Evolutionary conservation across 2,888 invertebrate species (phyloP).

Genomic region (Torymus auratus): DNA sequence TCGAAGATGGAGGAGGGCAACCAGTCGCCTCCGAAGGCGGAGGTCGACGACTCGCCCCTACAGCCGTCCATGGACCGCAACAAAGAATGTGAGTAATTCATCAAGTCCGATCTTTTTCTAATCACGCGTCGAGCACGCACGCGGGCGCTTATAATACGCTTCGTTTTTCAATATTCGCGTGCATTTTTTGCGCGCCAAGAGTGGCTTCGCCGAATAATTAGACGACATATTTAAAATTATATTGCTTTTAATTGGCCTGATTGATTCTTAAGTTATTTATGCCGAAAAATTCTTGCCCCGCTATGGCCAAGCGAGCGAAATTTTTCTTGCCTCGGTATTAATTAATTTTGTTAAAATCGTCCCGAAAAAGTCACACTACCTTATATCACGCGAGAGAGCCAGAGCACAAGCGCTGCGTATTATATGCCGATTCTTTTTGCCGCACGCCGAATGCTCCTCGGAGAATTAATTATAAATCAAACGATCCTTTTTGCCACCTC

Average conservation of each 20-base stretch:
- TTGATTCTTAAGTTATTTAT: constrained; percentile 44
- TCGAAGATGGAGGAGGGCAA: constrained; percentile 75
- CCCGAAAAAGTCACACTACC: constrained; percentile 27
- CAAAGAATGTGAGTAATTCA: constrained; percentile 93
- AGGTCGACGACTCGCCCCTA: constrained; percentile 95
- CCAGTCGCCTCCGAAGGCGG: constrained; percentile 91
- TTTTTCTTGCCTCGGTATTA: constrained; percentile 40
- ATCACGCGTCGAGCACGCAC: constrained; percentile 5
- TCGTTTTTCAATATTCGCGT: constrained; percentile 34
- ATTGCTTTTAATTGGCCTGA: constrained; percentile 53
- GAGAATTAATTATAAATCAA: constrained; percentile 41
- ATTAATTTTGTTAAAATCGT: constrained; percentile 54
- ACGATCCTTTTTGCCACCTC: constrained; percentile 27
- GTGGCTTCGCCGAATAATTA: constrained; percentile 39
- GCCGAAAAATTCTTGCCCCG: constrained; percentile 15
- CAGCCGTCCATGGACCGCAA: constrained; percentile 96
- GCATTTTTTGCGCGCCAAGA: constrained; percentile 19
- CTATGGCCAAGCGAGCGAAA: not conserved
- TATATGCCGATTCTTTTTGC: constrained; percentile 14
- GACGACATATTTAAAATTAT: constrained; percentile 48
- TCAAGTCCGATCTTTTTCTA: constrained; percentile 41
- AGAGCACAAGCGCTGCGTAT: too few relatives aligned
- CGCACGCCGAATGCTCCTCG: not conserved
- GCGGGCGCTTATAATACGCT: not conserved
- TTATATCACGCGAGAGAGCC: too few relatives aligned